Conservation (phyloP, 2,113 vertebrate species). For the Donacobius atricapilla region DNA sequence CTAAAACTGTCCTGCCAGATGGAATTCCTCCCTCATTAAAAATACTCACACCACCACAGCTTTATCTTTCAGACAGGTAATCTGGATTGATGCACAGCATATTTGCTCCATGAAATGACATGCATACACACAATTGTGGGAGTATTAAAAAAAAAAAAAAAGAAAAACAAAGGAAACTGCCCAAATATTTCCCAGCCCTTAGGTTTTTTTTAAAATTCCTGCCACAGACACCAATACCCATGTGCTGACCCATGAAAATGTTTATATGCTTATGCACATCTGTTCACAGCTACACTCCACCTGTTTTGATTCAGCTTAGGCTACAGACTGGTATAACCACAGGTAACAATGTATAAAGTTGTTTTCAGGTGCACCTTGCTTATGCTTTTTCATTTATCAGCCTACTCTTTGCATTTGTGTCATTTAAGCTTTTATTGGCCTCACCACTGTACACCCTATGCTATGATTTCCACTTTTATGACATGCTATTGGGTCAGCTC, state of each 20-base stretch:
- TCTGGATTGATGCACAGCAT: not conserved
- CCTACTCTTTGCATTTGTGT: not conserved
- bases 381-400: not conserved
- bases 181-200: not conserved
- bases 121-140: not conserved
- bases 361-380: not conserved
- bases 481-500: not conserved
- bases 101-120: not conserved
- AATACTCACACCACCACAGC: not conserved
- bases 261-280: not conserved
- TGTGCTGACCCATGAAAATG: not conserved
- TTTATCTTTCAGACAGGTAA: not conserved
- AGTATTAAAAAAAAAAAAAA: not conserved
- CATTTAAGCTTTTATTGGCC: not conserved
- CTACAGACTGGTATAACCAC: not conserved
- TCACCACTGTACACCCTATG: not conserved
- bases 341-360: not conserved
- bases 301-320: not conserved
- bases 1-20: not conserved
- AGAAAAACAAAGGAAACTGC: not conserved
- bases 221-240: not conserved
- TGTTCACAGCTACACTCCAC: not conserved
- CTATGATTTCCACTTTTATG: not conserved
- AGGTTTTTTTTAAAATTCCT: not conserved
- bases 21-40: not conserved